Conservation (phyloP, 23 tunicate genomes). For the Styela plicata region DNA sequence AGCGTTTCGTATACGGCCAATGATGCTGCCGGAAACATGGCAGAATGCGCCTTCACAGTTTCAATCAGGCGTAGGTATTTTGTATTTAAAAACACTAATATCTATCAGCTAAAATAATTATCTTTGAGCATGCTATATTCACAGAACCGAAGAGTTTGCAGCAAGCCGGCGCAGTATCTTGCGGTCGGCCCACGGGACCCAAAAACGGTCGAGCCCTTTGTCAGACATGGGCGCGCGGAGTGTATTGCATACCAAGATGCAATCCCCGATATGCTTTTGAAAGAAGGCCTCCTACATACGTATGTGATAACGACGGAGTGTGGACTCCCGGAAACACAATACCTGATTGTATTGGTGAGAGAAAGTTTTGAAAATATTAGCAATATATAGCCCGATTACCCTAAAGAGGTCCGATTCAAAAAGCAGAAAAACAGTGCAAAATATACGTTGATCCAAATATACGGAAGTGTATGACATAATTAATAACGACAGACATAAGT, state of each 20-base stretch:
- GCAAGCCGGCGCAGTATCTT: not conserved
- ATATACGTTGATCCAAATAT: no score
- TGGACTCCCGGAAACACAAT: slow-evolving; percentile 27
- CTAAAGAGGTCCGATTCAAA: no score
- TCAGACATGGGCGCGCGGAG: slow-evolving; percentile 38
- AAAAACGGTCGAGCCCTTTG: slow-evolving; percentile 28
- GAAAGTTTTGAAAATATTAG: not conserved
- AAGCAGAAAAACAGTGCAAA: no score
- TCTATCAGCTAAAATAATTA: no score
- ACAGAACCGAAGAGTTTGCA: slow-evolving; percentile 3
- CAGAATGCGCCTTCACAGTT: slow-evolving; percentile 41
- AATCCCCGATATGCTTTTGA: slow-evolving; percentile 30
- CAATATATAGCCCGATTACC: not conserved
- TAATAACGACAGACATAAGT: no score
- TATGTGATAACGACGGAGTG: slow-evolving; percentile 12
- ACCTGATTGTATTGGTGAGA: slow-evolving; percentile 37
- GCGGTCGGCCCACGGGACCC: not conserved
- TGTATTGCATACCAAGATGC: slow-evolving; percentile 34
- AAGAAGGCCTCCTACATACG: not conserved
- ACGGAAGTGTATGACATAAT: no score
- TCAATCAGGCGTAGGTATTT: slow-evolving; percentile 25
- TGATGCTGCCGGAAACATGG: slow-evolving; percentile 51
- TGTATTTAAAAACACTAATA: not conserved
- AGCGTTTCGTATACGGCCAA: slow-evolving; percentile 41
- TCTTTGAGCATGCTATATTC: no score